These are phyloP conservation scores for Pristionchus entomophagus DNA, from an alignment of 2,888 invertebrate genomes.

Conservation along the genomic window DNA sequence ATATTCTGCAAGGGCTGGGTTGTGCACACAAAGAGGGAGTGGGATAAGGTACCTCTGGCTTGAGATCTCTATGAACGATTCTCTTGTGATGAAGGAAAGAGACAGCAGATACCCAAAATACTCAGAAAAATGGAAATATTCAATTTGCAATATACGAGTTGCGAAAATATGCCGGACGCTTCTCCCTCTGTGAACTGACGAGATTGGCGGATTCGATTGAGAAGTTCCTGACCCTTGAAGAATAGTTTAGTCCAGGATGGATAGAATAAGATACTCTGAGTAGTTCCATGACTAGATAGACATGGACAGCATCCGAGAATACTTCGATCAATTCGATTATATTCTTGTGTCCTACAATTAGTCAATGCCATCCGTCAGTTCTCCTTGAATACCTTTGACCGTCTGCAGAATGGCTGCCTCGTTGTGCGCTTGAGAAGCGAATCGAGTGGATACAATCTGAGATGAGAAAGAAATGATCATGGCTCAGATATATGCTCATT, in stretches of 20 bases:
- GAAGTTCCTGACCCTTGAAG: constrained; percentile 28
- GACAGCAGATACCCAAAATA: constrained; percentile 84
- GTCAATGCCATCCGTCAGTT: too few species aligned
- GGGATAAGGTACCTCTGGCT: constrained; percentile 85
- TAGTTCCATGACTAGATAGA: constrained; percentile 91
- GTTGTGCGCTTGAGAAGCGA: constrained; percentile 80
- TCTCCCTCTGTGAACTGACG: constrained; percentile 85
- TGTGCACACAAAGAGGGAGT: background rate
- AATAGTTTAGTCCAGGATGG: background rate
- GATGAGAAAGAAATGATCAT: constrained; percentile 83
- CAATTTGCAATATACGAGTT: too few species aligned
- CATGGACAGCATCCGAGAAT: constrained; percentile 83
- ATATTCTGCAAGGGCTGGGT: constrained; percentile 81
- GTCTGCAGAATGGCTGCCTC: constrained; percentile 87
- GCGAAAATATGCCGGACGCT: too few species aligned
- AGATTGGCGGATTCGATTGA: constrained; percentile 82
- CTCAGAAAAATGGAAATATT: too few species aligned
- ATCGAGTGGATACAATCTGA: constrained; percentile 85
- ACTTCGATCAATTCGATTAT: constrained; percentile 89
- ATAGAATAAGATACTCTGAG: constrained; percentile 76
- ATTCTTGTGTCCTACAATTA: constrained; percentile 82
- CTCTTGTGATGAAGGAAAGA: constrained; percentile 88
- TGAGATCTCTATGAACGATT: constrained; percentile 93
- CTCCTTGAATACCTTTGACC: constrained; percentile 84
- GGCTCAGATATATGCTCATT: constrained; percentile 75